A percentile compares a stretch with the other conserved stretches of the same genome.
Evolutionary conservation across 2,113 vertebrate genomes (phyloP).

Genomic region (Pachypanchax playfairii): DNA sequence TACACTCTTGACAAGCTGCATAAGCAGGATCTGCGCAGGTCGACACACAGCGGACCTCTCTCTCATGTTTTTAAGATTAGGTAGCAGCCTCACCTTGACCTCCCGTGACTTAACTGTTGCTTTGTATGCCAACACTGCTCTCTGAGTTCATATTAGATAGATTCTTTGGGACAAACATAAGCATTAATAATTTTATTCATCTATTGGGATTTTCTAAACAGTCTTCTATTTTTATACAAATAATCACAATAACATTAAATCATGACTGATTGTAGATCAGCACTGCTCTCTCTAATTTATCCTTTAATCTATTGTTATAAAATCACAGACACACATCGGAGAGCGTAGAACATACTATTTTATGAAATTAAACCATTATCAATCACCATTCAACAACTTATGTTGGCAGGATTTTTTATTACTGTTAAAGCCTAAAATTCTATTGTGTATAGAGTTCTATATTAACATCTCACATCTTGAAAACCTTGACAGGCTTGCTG

Average conservation of each 20-base stretch:
- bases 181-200: conserved; percentile 22
- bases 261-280: conserved; percentile 12
- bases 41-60: conserved; percentile 25
- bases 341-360: no score
- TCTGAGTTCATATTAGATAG: conserved; percentile 21
- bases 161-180: conserved; percentile 26
- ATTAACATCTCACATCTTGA: no score
- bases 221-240: conserved; percentile 15
- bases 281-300: conserved; percentile 5
- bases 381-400: no score
- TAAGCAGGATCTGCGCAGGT: conserved; percentile 51
- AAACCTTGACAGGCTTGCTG: no score
- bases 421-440: no score
- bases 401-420: no score
- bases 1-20: conserved; percentile 49
- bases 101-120: conserved; percentile 24
- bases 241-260: conserved; percentile 34
- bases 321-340: neutral
- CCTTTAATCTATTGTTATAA: conserved; percentile 9
- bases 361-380: no score
- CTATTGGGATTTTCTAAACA: conserved; percentile 6
- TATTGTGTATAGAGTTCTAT: no score
- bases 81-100: conserved; percentile 65
- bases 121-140: conserved; percentile 39
- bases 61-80: conserved; percentile 69